Conservation (phyloP, 2,888 invertebrate species). For the Bombylius major region DNA sequence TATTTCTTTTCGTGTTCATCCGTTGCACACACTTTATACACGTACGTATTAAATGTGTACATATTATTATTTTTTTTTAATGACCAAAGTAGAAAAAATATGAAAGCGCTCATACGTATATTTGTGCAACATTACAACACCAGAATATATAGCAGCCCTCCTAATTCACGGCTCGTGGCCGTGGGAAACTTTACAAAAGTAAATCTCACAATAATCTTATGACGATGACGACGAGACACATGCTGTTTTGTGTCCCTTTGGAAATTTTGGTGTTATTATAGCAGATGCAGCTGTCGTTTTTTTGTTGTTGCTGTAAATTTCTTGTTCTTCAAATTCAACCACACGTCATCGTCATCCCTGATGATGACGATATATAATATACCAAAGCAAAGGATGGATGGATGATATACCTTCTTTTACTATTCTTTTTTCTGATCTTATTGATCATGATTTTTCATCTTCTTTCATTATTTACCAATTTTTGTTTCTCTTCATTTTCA, state of each 20-base stretch:
- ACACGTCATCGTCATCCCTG: neutral
- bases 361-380: neutral
- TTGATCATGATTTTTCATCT: neutral
- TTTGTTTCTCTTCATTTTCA: too few species aligned
- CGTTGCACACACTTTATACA: too few species aligned
- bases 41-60: too few species aligned
- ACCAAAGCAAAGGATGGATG: too few species aligned
- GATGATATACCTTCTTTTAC: too few species aligned
- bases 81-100: too few species aligned
- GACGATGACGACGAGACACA: constrained; percentile 21
- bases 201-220: constrained; percentile 33
- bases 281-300: constrained; percentile 5
- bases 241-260: constrained; percentile 24
- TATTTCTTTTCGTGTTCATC: too few species aligned
- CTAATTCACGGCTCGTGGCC: constrained; percentile 21
- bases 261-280: neutral
- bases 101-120: too few species aligned
- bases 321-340: neutral
- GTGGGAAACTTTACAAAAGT: constrained; percentile 35
- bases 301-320: neutral
- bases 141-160: neutral
- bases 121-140: too few species aligned
- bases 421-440: too few species aligned
- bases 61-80: too few species aligned
- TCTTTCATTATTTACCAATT: too few species aligned